Conservation (phyloP, 1,140 invertebrate genomes). For the Mya arenaria region DNA sequence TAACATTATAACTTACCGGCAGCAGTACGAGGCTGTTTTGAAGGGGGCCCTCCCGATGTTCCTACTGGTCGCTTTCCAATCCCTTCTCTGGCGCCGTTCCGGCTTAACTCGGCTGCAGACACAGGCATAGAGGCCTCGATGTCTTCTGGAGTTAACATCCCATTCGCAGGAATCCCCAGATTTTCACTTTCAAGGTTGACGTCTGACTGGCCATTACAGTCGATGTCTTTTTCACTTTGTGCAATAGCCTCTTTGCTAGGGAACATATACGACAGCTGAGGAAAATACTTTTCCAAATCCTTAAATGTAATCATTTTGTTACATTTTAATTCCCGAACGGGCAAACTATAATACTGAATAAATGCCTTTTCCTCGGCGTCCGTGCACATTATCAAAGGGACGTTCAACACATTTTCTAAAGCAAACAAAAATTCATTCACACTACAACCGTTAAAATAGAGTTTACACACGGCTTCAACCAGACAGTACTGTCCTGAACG, state of each 20-base stretch:
- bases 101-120: not conserved
- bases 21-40: not conserved
- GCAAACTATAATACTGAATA: constrained; percentile 78
- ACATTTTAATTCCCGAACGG: constrained; percentile 73
- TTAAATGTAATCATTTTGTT: constrained; percentile 76
- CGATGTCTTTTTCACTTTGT: constrained; percentile 21
- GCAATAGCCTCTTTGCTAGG: constrained; percentile 42
- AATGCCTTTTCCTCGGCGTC: constrained; percentile 76
- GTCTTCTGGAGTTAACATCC: not conserved
- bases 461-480: constrained; percentile 77
- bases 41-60: not conserved
- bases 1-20: not conserved
- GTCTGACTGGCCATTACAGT: no score
- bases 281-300: constrained; percentile 74
- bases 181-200: no score
- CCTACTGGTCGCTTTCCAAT: not conserved
- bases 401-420: constrained; percentile 72
- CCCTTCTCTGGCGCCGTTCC: not conserved
- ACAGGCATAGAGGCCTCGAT: constrained; percentile 6
- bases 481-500: constrained; percentile 71
- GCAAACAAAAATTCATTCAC: constrained; percentile 76
- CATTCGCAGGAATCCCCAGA: no score
- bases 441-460: constrained; percentile 76
- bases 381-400: constrained; percentile 71
- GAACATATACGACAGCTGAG: constrained; percentile 76